Evolutionary conservation across 2,113 vertebrate genomes (phyloP), one percentile per base, ranked within the genome.

Genomic region (Toxotes jaculatrix): DNA sequence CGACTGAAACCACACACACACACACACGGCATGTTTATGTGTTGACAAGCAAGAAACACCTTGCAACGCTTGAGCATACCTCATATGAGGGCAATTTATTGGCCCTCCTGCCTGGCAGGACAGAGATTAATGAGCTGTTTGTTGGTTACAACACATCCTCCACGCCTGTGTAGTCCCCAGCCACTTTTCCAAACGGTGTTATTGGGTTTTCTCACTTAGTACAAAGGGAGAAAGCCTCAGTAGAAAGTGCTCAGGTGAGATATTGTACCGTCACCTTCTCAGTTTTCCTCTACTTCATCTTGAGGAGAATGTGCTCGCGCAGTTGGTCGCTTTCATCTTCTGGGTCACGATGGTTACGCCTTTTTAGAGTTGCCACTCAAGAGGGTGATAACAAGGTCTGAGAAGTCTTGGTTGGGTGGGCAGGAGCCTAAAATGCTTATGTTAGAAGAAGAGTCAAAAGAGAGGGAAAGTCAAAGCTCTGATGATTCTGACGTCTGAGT

Each of bases 61-160:
- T 72, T 1, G 38, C 36, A 64, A 43, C 7, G 21, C 77, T 69
- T 36, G 16, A 75, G 40, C 57, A 42, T 78, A 76, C 74, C 57
- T 79, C 83, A 84, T 80, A 75, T 34, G 31, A 73, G 65, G 60
- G 57, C 38, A 63, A 66, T 84, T 63, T 81, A 76, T 81, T 42
- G 45, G 38, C 17, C 61, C 69, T 51, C 23, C 17, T 64, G 57
- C 45, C 68, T 79, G 84, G 64, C 78, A 80, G 79, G 57, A 47
- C 68, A 68, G 66, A 89, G 85, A 89, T 82, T 77, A 86, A 88
- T 86, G 82, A 77, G 71, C 64, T 85, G 60, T 72, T 85, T 88
- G 71, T 82, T 62, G 68, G 49, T 19, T 63, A 56, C 27, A 72
- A 84, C 64, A 63, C 61, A 72, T 68, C 69, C 59, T 67, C 8